A percentile compares a stretch with the other conserved stretches of the same genome.
These are phyloP conservation scores for Odocoileus virginianus DNA, from an alignment of 2,113 vertebrate species.

Conservation along the genomic window DNA sequence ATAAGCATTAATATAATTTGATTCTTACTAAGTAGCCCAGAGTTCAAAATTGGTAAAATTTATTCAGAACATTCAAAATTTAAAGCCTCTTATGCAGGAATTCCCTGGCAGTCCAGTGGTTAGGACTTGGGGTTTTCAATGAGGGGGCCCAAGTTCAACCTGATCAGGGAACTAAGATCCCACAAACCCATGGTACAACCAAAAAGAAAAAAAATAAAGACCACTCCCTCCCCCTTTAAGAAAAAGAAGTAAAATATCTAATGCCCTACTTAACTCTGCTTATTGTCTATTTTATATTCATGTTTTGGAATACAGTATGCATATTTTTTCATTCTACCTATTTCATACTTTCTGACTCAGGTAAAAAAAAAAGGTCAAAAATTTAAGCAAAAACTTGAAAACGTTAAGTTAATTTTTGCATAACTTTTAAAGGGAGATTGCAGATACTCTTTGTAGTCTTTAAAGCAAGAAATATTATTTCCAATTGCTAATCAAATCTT, in stretches of 20 bases:
- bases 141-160: neutral
- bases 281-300: neutral
- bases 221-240: neutral
- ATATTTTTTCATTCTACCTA: neutral
- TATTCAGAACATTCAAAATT: neutral
- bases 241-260: neutral
- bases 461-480: conserved; percentile 12
- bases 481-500: neutral
- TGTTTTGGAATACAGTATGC: neutral
- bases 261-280: neutral
- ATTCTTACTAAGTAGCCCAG: neutral
- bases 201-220: neutral
- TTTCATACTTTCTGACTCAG: neutral
- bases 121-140: neutral
- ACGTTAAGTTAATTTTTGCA: neutral
- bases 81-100: neutral
- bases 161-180: neutral
- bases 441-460: neutral
- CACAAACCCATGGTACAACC: neutral
- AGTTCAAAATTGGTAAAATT: neutral
- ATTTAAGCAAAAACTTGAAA: neutral
- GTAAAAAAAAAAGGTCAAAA: neutral
- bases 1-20: neutral
- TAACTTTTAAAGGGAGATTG: neutral
- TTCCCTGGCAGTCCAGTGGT: neutral